A percentile compares a stretch with the other conserved stretches of the same genome.
phyloP scores from a whole-genome alignment of 2,113 vertebrate species.

The Perccottus glenii region DNA sequence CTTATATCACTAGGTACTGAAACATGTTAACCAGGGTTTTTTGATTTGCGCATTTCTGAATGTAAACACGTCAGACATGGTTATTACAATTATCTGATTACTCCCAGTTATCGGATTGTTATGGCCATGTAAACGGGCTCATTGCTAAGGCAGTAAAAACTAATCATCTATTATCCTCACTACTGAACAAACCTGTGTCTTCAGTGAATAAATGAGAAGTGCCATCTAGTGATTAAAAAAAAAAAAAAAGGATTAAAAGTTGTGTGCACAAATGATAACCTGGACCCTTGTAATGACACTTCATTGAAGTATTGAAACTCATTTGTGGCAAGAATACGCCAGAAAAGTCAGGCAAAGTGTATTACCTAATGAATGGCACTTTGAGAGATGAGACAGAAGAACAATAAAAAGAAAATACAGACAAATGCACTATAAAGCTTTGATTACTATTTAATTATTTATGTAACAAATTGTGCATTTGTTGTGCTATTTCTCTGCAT shows the following conservation, averaged over 20 bases:
- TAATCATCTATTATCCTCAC: slow-evolving; percentile 47
- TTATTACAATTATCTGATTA: no score
- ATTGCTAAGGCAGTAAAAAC: slow-evolving; percentile 40
- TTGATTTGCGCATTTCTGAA: no score
- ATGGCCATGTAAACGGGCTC: no score
- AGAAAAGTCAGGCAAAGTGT: slow-evolving; percentile 3
- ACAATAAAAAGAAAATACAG: no score
- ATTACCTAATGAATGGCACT: slow-evolving; percentile 10
- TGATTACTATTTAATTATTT: no score
- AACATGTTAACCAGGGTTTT: no score
- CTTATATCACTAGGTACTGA: no score
- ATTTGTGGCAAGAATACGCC: slow-evolving; percentile 16
- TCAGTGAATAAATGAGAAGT: slow-evolving; percentile 72
- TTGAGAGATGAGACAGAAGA: slow-evolving; percentile 7
- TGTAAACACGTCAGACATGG: no score
- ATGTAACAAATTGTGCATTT: no score
- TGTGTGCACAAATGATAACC: slow-evolving; percentile 37
- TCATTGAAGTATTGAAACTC: slow-evolving; percentile 10
- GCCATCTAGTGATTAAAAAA: slow-evolving; percentile 67
- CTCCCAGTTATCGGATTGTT: no score
- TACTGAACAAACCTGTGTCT: slow-evolving; percentile 76
- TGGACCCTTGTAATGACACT: slow-evolving; percentile 26
- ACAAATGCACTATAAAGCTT: no score
- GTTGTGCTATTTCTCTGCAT: no score
- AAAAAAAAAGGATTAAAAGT: slow-evolving; percentile 56